Evolutionary conservation across 1,140 invertebrate species (phyloP).

Genomic region (Bombus superbus): DNA sequence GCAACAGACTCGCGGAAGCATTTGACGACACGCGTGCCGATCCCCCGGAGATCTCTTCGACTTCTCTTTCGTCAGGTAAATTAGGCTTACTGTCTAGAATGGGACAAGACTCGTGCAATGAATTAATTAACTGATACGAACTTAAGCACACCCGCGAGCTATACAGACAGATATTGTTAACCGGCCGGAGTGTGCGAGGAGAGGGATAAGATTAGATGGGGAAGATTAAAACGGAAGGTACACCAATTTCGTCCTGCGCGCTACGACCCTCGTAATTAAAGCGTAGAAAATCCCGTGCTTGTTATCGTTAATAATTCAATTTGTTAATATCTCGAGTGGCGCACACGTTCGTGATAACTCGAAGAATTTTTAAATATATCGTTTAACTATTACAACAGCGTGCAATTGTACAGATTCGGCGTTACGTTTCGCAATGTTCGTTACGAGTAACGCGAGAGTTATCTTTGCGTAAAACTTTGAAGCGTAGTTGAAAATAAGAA

Average conservation of each 20-base stretch:
- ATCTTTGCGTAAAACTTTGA: neutral
- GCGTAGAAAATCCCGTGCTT: neutral
- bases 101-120: constrained; percentile 32
- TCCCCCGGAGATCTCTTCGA: neutral
- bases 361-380: no score
- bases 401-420: no score
- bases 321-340: neutral
- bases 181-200: neutral
- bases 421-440: no score
- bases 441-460: no score
- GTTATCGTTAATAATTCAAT: constrained; percentile 5
- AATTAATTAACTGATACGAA: constrained; percentile 52
- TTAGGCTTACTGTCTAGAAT: constrained; percentile 35
- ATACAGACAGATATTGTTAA: constrained; percentile 41
- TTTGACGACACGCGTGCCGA: no score
- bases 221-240: constrained; percentile 35
- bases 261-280: constrained; percentile 14
- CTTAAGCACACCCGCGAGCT: constrained; percentile 21
- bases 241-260: constrained; percentile 7
- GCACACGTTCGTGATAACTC: no score
- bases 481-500: neutral
- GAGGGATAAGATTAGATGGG: constrained; percentile 21
- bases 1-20: no score
- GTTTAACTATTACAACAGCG: no score
- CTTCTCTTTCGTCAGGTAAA: constrained; percentile 40